Evolutionary conservation across 1,140 invertebrate species (phyloP), one percentile per base, ranked within the genome.

Genomic region (Ips typographus): DNA sequence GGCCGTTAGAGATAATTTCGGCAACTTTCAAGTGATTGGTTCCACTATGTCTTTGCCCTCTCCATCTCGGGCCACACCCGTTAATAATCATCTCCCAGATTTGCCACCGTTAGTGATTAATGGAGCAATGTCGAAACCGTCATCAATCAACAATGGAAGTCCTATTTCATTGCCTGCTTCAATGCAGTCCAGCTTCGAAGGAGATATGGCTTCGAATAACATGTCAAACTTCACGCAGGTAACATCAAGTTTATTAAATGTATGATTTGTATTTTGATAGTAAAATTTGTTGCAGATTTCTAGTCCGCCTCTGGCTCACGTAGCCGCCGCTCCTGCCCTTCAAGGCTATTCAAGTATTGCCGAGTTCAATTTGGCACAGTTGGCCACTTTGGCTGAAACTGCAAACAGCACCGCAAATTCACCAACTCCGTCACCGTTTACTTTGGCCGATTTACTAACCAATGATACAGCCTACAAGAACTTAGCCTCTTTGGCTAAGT

Each of bases 391-490:
- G 70, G 91, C 89, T 2, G 90, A 91, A 77, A 90, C 83, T 69
- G 83, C 84, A 39, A 75, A 85, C 74, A 84, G 85, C 76, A 84
- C 88, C 4, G 88, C 87, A 70, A 85, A 89, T 52, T 88, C 86
- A 49, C 88, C 88, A 71, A 88, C 87, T 59, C 85, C 88, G 69
- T 78, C 80, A 57, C 22, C 40, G 2, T 91, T 92, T 68, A 90
- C 86, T 65, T 77, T 92, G 66, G 89, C 87, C 5, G 91, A 93
- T 76, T 82, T 94, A 62, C 84, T 93, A 42, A 85, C 87, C 64
- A 90, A 90, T 40, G 91, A 93, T 77, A 90, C 92, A 79, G 89
- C 92, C 44, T 87, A 92, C 70, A 93, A 93, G 78, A 96, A 95
- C 83, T 83, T 95, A 61, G 92, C 94, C 78, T 92, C 92, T 22